A percentile compares a stretch with the other conserved stretches of the same genome.
phyloP scores from a whole-genome alignment of 2,113 vertebrate species.

The Arizona elegans region DNA sequence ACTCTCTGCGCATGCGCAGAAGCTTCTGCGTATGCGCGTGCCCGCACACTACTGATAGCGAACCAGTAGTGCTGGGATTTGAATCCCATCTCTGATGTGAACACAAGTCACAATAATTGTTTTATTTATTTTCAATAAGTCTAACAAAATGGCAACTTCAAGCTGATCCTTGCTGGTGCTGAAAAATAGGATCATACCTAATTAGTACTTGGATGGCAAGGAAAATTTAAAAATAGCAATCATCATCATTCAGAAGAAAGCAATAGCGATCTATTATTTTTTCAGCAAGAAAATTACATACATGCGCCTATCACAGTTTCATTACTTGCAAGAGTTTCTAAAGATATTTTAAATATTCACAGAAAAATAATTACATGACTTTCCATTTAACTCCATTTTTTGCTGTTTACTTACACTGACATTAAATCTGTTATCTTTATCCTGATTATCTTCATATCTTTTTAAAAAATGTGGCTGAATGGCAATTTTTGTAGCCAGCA shows the following conservation, averaged over 20 bases:
- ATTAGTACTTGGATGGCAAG: background rate
- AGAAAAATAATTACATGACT: background rate
- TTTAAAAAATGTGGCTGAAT: background rate
- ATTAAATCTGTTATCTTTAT: background rate
- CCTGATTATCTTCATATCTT: background rate
- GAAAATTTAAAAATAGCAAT: background rate
- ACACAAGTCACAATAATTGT: background rate
- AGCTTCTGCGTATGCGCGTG: no score
- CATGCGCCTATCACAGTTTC: background rate
- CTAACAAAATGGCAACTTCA: background rate
- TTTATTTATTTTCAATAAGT: background rate
- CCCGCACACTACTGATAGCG: no score
- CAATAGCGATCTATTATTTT: background rate
- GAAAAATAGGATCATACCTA: background rate
- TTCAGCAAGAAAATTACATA: background rate
- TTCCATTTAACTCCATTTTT: background rate
- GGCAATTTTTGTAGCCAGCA: background rate
- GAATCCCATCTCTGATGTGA: background rate
- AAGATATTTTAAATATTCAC: background rate
- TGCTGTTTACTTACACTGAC: background rate
- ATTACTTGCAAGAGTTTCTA: background rate
- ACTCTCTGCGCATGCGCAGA: no score
- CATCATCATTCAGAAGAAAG: background rate
- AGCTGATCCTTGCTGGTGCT: background rate
- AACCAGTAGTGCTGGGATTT: no score